Evolutionary conservation across 2,888 invertebrate species (phyloP), one percentile per base, ranked within the genome.

Genomic region (Mamestra brassicae): DNA sequence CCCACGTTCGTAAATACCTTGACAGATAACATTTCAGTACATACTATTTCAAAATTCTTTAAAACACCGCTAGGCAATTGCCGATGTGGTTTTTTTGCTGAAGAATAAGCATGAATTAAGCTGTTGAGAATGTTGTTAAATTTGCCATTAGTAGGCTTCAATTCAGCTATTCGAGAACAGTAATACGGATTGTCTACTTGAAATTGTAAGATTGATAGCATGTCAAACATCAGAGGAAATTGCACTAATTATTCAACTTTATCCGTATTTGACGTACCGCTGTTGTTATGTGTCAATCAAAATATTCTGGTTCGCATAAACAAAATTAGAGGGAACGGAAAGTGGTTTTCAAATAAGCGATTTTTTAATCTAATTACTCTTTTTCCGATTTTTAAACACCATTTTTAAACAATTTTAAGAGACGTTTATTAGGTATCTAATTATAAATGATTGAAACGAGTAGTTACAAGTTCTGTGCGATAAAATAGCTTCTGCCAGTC

Each of bases 141-240:
- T 61, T 52, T 54, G 15, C 15, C 54, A 17, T 36, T 50, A 26
- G 52, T 38, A n/a, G 13, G 54, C 55, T 34, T 42, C 47, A 64
- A 15, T 65, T 54, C 10, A 4, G 52, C 47, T 62, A 57, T 65
- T 76, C 50, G 13, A 62, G 38, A 45, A 42, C 11, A 66, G 4
- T 58, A 54, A 47, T 42, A 36, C n/a, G 47, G 54, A 67, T 66
- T 62, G 17, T 62, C 38, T 26, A 47, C 45, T 54, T 74, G 8
- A 74, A 54, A 80, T 36, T 54, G 38, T 36, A 42, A 50, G 63
- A 78, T 81, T 64, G 54, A 78, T 74, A 17, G 81, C 38, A 38
- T 34, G 45, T 54, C 57, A 62, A 57, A 78, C 74, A 74, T 63
- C 47, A 63, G n/a, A 67, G 57, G 26, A 64, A 74, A 67, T 67